A percentile compares a stretch with the other conserved stretches of the same genome.
Conservation (phyloP, 2,888 invertebrate species). For the Noctua janthe region DNA sequence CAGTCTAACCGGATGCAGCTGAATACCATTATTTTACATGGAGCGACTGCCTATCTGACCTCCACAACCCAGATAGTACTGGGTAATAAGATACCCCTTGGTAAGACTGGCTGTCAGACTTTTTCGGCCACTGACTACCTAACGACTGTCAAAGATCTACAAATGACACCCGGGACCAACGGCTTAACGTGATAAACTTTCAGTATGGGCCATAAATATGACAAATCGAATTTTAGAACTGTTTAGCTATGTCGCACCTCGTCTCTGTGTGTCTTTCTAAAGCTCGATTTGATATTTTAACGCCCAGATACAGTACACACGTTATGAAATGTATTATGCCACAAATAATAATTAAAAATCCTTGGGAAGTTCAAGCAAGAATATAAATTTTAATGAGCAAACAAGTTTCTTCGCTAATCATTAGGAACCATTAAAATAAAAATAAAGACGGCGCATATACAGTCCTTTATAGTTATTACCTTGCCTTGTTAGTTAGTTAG, state of each 20-base stretch:
- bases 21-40: too few relatives aligned
- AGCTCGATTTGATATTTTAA: background rate
- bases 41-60: too few relatives aligned
- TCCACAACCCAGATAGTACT: too few relatives aligned
- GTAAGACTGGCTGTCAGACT: too few relatives aligned
- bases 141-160: too few relatives aligned
- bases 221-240: background rate
- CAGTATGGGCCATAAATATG: background rate
- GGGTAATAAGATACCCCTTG: too few relatives aligned
- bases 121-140: too few relatives aligned
- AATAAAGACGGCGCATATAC: background rate
- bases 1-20: too few relatives aligned
- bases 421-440: background rate
- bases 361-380: accelerated
- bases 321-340: background rate
- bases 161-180: too few relatives aligned
- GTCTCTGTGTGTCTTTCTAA: background rate
- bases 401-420: background rate
- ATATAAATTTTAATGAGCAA: background rate
- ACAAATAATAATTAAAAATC: background rate
- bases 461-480: too few relatives aligned
- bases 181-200: background rate
- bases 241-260: background rate
- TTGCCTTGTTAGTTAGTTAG: background rate
- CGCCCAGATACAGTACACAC: background rate